These are phyloP conservation scores for Meloe dianella DNA, from an alignment of 2,888 invertebrate genomes.

Conservation along the genomic window DNA sequence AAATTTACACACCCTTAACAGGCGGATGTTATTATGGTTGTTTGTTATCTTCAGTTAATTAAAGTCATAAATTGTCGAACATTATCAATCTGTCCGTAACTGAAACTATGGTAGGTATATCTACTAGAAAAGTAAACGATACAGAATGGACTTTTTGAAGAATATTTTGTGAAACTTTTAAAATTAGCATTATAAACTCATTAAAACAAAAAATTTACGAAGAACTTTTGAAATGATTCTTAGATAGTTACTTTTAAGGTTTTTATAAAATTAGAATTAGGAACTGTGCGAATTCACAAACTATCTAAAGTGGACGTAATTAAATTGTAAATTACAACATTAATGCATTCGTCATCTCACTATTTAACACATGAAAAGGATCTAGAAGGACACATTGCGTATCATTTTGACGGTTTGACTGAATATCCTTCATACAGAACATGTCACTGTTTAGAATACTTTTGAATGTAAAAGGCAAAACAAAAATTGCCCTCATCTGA, in stretches of 20 bases:
- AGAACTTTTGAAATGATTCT: neutral
- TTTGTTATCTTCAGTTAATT: neutral
- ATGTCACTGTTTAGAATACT: constrained; percentile 11
- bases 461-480: constrained; percentile 30
- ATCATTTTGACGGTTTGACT: neutral
- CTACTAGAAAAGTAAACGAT: neutral
- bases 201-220: neutral
- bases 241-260: neutral
- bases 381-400: neutral
- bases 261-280: neutral
- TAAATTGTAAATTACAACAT: neutral
- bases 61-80: neutral
- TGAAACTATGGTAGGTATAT: neutral
- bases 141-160: neutral
- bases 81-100: neutral
- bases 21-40: no score
- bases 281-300: neutral
- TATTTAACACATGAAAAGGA: no score
- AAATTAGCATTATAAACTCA: neutral
- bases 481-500: constrained; percentile 19
- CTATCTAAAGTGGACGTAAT: neutral
- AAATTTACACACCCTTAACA: no score
- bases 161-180: neutral
- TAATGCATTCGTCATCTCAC: no score
- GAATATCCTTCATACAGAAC: neutral